Evolutionary conservation across 2,113 vertebrate species (phyloP).

Genomic region (Crotalus viridis): DNA sequence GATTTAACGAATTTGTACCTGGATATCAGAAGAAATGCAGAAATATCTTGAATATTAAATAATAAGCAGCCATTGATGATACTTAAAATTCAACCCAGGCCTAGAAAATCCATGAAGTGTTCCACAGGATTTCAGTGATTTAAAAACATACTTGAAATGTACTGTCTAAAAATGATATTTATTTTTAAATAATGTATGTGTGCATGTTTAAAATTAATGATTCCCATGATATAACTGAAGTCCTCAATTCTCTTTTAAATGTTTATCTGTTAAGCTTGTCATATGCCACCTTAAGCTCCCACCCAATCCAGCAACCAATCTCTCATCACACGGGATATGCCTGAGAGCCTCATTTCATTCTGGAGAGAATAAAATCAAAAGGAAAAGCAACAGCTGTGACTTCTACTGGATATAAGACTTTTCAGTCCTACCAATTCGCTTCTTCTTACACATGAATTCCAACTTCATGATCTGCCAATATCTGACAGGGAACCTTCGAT

Average conservation of each 20-base stretch:
- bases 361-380: conserved; percentile 10
- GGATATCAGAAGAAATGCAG: background rate
- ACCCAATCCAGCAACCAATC: background rate
- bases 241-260: background rate
- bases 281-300: background rate
- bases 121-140: background rate
- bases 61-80: background rate
- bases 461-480: background rate
- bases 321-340: conserved; percentile 9
- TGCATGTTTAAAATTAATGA: background rate
- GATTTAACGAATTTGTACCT: background rate
- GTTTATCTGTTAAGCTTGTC: background rate
- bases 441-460: background rate
- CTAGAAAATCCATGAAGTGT: background rate
- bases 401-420: background rate
- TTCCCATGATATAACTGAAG: background rate
- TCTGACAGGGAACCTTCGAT: background rate
- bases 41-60: background rate
- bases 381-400: conserved; percentile 22
- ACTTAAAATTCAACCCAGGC: background rate
- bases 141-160: background rate
- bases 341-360: background rate
- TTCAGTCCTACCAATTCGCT: conserved; percentile 1
- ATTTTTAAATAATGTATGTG: background rate
- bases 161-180: background rate